Conservation (phyloP, 2,888 invertebrate genomes). For the Agapostemon virescens region DNA sequence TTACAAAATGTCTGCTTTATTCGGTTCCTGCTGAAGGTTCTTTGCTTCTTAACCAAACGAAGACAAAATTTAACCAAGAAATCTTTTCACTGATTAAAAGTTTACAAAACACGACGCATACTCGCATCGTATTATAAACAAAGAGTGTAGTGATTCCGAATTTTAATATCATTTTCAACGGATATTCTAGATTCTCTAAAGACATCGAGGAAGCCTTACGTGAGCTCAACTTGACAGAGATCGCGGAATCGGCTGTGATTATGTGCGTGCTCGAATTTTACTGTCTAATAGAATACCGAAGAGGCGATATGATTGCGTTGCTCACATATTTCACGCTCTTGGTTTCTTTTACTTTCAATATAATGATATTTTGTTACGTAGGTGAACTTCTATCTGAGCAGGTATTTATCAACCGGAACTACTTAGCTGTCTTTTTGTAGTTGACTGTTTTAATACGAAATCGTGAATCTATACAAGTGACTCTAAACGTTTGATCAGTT, state of each 20-base stretch:
- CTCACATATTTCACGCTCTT: not conserved
- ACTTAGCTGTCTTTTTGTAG: not conserved
- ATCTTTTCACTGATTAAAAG: not conserved
- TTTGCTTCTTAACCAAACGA: not conserved
- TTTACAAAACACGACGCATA: not conserved
- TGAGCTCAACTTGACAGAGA: conserved; percentile 71
- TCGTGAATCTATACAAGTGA: too few relatives aligned
- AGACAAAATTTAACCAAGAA: not conserved
- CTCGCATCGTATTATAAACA: not conserved
- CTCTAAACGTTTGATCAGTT: too few relatives aligned
- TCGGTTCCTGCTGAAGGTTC: too few relatives aligned
- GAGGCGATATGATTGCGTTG: conserved; percentile 18
- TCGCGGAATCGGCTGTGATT: conserved; percentile 72
- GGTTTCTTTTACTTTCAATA: conserved; percentile 40
- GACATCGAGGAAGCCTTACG: conserved; percentile 59
- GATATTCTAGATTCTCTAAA: conserved; percentile 43
- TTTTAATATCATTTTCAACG: not conserved
- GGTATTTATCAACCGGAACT: conserved; percentile 36
- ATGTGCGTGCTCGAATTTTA: conserved; percentile 75
- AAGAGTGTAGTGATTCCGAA: not conserved
- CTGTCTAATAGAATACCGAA: conserved; percentile 65
- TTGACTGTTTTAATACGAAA: not conserved
- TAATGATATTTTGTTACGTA: conserved; percentile 58
- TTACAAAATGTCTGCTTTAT: too few relatives aligned
- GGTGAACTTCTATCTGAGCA: conserved; percentile 54